A percentile compares a stretch with the other conserved stretches of the same genome.
Conservation (phyloP, 2,797 vertebrate species). For the Margarornis squamiger region DNA sequence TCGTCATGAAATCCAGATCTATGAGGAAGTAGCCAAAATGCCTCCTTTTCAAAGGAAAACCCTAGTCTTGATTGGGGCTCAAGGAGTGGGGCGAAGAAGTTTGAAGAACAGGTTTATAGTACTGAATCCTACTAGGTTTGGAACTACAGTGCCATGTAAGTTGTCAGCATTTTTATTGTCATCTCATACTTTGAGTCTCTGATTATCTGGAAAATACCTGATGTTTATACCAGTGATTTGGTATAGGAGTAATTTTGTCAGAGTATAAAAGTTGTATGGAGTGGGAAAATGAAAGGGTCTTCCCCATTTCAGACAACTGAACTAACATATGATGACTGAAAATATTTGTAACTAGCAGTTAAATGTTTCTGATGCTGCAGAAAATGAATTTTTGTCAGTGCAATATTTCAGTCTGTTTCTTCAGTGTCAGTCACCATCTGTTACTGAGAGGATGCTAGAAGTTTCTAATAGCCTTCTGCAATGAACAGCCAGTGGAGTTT, state of each 20-base stretch:
- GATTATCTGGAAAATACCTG: background rate
- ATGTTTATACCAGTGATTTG: background rate
- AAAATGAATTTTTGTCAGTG: background rate
- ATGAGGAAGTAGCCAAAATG: conserved; percentile 97
- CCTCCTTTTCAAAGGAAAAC: conserved; percentile 98
- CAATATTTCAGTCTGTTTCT: background rate
- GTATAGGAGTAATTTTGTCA: background rate
- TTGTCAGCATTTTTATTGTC: conserved; percentile 4
- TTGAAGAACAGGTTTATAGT: conserved; percentile 97
- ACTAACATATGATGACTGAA: background rate
- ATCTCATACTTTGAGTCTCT: background rate
- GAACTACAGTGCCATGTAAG: conserved; percentile 98
- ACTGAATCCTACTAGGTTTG: conserved; percentile 90
- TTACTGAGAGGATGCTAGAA: background rate
- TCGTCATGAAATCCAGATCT: conserved; percentile 97
- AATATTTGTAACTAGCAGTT: background rate
- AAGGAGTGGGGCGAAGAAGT: conserved; percentile 96
- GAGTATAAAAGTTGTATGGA: background rate
- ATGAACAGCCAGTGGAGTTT: background rate
- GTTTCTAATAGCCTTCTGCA: background rate
- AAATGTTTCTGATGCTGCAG: background rate
- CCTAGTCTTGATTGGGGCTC: conserved; percentile 94
- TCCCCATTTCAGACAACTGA: background rate
- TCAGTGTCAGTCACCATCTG: background rate
- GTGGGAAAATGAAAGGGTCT: background rate